Evolutionary conservation across 2,888 invertebrate species (phyloP).

Genomic region (Heterodera filipjevi): DNA sequence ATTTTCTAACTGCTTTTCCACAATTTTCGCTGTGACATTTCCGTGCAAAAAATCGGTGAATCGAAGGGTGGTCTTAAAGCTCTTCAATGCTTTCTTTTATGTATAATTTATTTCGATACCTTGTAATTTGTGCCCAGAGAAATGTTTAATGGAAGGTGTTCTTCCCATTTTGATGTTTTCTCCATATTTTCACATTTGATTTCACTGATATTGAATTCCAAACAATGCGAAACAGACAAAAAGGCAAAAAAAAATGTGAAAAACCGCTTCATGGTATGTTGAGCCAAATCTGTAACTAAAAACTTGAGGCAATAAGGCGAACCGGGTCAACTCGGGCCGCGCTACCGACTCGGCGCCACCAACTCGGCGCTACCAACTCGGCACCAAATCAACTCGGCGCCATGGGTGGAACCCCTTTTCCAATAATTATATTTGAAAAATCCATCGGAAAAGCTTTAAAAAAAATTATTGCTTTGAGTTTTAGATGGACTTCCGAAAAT

Average conservation of each 20-base stretch:
- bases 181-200: background rate
- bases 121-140: background rate
- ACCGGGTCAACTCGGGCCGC: no score
- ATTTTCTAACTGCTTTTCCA: conserved; percentile 44
- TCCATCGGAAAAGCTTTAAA: no score
- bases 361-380: no score
- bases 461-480: no score
- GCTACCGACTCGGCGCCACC: no score
- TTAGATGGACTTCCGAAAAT: no score
- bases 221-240: background rate
- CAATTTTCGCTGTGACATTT: conserved; percentile 51
- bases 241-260: background rate
- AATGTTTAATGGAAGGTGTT: background rate
- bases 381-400: no score
- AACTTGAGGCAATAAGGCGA: no score
- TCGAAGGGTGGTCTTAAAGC: background rate
- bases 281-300: background rate
- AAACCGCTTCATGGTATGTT: background rate
- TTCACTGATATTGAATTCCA: background rate
- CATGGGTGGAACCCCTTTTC: no score
- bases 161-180: background rate
- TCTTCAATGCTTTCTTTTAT: background rate
- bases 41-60: conserved; percentile 3
- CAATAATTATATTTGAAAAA: no score
- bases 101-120: background rate